Evolutionary conservation across 2,797 vertebrate species (phyloP), one percentile per base, ranked within the genome.

Genomic region (Aplochiton taeniatus): DNA sequence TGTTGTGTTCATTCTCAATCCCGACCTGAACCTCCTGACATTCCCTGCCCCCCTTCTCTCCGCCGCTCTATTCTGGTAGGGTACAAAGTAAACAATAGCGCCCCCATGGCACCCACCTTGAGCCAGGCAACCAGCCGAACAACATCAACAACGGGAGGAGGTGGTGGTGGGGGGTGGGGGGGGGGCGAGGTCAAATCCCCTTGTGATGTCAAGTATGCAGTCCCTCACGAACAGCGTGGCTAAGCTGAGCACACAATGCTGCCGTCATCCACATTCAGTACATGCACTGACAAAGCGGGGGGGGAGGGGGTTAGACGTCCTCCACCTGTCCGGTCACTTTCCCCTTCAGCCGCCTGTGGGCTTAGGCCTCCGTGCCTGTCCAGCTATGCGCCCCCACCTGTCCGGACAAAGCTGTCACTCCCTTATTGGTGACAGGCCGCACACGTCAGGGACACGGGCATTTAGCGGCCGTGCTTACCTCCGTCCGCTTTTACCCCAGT

Each of bases 291-390:
- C 77, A n/a, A n/a, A n/a, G n/a, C n/a, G n/a, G n/a, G n/a, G n/a
- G n/a, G n/a, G n/a, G n/a, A n/a, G n/a, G n/a, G 74, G 49, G 74
- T 68, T 74, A 48, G 56, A 73, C 71, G 61, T 51, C 63, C 49
- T 17, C 61, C 77, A 79, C 74, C 80, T 81, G 83, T 78, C 67
- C 61, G 8, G 73, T 61, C 42, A 14, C 76, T 74, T 73, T 82
- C 76, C 67, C 78, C 74, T 78, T 70, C 76, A 52, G 73, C 81
- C 77, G 31, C 31, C 31, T 31, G 31, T 31, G 6, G 31, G 31
- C 31, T 31, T 6, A 1, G 13, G 46, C 46, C 9, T 48, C 13
- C 46, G 46, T 48, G 46, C 9, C 9, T 9, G 46, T 48, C 46
- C 46, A 11, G 13, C 46, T 11, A 11, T 48, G 31, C 6, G 31